These are phyloP conservation scores for Onychostruthus taczanowskii DNA, from an alignment of 2,113 vertebrate genomes.

Conservation along the genomic window DNA sequence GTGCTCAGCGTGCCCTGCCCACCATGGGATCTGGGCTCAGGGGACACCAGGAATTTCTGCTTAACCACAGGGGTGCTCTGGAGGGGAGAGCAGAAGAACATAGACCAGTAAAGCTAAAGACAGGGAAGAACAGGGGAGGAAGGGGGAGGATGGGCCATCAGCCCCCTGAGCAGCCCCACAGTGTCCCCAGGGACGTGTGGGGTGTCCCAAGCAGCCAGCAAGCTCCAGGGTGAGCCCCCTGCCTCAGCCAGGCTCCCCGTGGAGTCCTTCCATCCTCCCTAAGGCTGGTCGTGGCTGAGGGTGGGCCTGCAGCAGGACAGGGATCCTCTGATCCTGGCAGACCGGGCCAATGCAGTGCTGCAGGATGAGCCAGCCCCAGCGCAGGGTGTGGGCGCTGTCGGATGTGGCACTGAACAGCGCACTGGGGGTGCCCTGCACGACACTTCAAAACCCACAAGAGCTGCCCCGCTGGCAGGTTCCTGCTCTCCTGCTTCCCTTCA, in stretches of 20 bases:
- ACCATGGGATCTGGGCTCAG: not conserved
- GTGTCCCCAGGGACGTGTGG: not conserved
- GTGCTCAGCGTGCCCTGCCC: accelerated
- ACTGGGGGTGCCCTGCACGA: accelerated
- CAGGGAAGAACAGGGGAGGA: too few species aligned
- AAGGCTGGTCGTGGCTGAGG: accelerated
- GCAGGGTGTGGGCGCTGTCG: not conserved
- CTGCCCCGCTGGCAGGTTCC: not conserved
- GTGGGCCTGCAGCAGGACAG: accelerated
- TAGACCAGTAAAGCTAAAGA: not conserved
- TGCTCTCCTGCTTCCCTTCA: not conserved
- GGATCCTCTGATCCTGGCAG: too few species aligned
- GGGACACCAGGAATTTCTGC: accelerated
- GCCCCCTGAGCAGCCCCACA: not conserved
- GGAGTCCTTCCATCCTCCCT: not conserved
- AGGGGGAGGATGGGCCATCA: not conserved
- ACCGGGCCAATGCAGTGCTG: not conserved
- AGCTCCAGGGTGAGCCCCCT: accelerated
- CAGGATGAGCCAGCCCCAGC: not conserved
- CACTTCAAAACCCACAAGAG: not conserved
- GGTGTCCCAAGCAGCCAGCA: not conserved
- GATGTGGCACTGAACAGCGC: accelerated
- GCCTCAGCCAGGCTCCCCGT: not conserved
- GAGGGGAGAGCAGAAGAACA: not conserved
- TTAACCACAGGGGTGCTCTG: not conserved